Percentiles rank a stretch among this genome's conserved stretches.
Conservation (phyloP, 2,888 invertebrate species). For the Chorisops tibialis region DNA sequence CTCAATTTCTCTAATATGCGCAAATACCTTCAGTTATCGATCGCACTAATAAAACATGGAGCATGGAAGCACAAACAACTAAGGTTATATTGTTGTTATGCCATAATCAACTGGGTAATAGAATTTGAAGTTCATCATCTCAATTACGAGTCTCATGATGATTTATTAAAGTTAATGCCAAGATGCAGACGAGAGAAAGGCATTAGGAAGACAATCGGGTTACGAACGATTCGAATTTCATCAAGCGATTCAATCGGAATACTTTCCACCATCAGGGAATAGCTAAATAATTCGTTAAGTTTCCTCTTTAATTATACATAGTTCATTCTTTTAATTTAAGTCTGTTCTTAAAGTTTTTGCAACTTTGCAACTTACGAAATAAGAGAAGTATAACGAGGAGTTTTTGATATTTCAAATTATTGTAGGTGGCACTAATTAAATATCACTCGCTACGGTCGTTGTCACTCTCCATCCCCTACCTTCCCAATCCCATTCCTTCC, state of each 20-base stretch:
- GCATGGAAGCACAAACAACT: not conserved
- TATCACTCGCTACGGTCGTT: no score
- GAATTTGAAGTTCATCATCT: slow-evolving; percentile 31
- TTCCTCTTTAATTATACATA: no score
- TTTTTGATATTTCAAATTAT: no score
- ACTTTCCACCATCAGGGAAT: no score
- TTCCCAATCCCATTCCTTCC: no score
- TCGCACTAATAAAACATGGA: slow-evolving; percentile 7
- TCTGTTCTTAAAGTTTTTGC: no score
- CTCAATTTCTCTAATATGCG: slow-evolving; percentile 1
- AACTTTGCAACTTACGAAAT: no score
- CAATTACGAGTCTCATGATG: slow-evolving; percentile 29
- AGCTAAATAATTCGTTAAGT: no score
- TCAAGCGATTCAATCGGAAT: not conserved
- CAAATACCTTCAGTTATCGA: slow-evolving; percentile 23
- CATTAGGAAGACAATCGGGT: not conserved
- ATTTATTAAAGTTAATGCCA: slow-evolving; percentile 32
- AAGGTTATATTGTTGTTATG: slow-evolving; percentile 3
- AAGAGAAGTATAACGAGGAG: no score
- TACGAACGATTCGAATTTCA: not conserved
- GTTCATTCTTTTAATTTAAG: no score
- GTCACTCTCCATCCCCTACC: no score
- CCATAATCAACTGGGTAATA: slow-evolving; percentile 27
- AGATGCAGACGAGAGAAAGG: slow-evolving; percentile 9
- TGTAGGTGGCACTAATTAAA: no score